Evolutionary conservation across 1,140 invertebrate genomes (phyloP), one percentile per base, ranked within the genome.

Genomic region (Aphaenogaster floridana): DNA sequence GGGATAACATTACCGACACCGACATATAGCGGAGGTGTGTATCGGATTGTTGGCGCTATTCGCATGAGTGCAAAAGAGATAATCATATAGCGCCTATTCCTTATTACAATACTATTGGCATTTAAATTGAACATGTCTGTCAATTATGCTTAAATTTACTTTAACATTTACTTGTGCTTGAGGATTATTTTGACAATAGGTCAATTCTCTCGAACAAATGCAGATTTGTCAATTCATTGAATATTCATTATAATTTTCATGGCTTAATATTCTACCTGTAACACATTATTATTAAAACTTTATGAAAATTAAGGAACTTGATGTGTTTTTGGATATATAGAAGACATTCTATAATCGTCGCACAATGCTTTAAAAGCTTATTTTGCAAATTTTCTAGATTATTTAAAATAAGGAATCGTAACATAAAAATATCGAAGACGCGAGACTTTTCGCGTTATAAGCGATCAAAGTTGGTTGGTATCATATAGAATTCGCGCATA

Each of bases 1-100:
- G 66, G 59, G 45, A 83, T 78, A 63, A 48, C 15, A 66, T 84
- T 85, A 66, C 74, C 28, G 69, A 50, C 80, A 63, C 50, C 28
- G 13, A 84, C n/a, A 13, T 57, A n/a, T 57, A 15, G n/a, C 17
- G 8, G 13, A 83, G 69, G 69, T 76, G 69, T 63, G 7, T 4
- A 57, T 17, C 36, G 17, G 7, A n/a, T 59, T 15, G 9, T 48
- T 21, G 17, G 15, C 28, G 68, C 17, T 74, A 6, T 21, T 83
- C 17, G n/a, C 8, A 7, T 11, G 17, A 39, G 8, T 61, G 5
- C 3, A 61, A 48, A 39, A 74, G 8, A 42, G 28, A n/a, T 50
- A 50, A 39, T 48, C 28, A 21, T 39, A 52, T 3, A 15, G 17
- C 34, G 34, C 39, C 17, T 8, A 39, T 21, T 36, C 17, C 21